A percentile compares a stretch with the other conserved stretches of the same genome.
These are phyloP conservation scores for Zaprionus capensis DNA, from an alignment of 1,140 invertebrate species.

Conservation along the genomic window DNA sequence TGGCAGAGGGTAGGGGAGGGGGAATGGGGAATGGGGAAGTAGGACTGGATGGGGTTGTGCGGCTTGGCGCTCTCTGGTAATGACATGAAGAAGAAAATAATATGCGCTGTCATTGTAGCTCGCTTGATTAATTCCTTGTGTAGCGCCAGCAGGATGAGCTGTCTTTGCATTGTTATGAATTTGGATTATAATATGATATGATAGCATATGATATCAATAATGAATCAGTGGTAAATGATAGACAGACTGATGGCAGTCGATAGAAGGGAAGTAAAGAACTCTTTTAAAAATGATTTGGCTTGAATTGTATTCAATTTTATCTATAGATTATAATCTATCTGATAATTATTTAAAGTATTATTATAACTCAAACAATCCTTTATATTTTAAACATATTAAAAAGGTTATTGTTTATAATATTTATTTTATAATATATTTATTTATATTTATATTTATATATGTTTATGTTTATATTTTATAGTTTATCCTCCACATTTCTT, in stretches of 20 bases:
- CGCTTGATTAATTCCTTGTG: slow-evolving; percentile 79
- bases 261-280: neutral
- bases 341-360: neutral
- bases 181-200: neutral
- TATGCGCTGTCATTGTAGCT: slow-evolving; percentile 81
- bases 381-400: neutral
- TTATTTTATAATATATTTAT: neutral
- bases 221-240: neutral
- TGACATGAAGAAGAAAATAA: slow-evolving; percentile 78
- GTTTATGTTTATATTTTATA: neutral
- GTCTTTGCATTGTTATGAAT: slow-evolving; percentile 1
- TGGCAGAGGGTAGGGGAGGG: too few relatives aligned
- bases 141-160: slow-evolving; percentile 43
- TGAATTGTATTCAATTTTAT: neutral
- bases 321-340: neutral
- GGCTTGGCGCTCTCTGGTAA: slow-evolving; percentile 59
- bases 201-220: slow-evolving; percentile 3
- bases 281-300: too few relatives aligned
- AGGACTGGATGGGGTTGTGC: slow-evolving; percentile 11
- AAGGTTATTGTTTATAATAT: neutral
- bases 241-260: neutral
- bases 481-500: neutral
- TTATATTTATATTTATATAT: neutral
- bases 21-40: neutral
- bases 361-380: neutral